phyloP scores from a whole-genome alignment of 2,888 invertebrate genomes.

The Dynastes grantii region DNA sequence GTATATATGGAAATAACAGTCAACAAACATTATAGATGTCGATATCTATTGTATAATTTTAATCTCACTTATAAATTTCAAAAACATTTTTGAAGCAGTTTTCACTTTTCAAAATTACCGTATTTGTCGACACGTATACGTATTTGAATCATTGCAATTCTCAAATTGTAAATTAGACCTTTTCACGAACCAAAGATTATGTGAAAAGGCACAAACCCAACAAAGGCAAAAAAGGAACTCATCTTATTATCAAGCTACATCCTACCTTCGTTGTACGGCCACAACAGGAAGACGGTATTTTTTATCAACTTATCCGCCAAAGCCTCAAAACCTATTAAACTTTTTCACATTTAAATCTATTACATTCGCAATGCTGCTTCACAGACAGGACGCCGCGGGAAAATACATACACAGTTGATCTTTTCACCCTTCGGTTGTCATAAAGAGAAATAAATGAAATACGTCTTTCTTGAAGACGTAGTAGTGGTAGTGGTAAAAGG shows the following conservation, averaged over 20 bases:
- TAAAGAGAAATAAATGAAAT: slow-evolving; percentile 39
- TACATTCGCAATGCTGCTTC: slow-evolving; percentile 34
- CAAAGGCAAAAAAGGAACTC: neutral
- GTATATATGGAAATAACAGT: too few species aligned
- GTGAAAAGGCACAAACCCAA: too few species aligned
- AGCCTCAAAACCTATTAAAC: slow-evolving; percentile 41
- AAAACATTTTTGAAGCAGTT: too few species aligned
- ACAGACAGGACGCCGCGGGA: neutral
- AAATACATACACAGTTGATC: slow-evolving; percentile 31
- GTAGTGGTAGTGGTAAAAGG: too few species aligned
- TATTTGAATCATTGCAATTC: too few species aligned
- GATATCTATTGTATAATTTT: too few species aligned
- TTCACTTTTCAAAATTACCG: too few species aligned
- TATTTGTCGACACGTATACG: too few species aligned
- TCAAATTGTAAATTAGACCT: too few species aligned
- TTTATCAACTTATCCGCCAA: slow-evolving; percentile 26
- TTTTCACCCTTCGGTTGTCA: neutral
- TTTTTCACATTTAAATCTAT: slow-evolving; percentile 45
- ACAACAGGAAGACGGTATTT: slow-evolving; percentile 13
- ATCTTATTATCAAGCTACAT: neutral
- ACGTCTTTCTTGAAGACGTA: slow-evolving; percentile 2
- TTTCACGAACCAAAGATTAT: too few species aligned
- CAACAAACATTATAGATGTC: too few species aligned
- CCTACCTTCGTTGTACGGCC: neutral
- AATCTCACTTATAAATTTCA: too few species aligned